Evolutionary conservation across 2,797 vertebrate species (phyloP), one percentile per base, ranked within the genome.

Genomic region (Gallinago nigripennis): DNA sequence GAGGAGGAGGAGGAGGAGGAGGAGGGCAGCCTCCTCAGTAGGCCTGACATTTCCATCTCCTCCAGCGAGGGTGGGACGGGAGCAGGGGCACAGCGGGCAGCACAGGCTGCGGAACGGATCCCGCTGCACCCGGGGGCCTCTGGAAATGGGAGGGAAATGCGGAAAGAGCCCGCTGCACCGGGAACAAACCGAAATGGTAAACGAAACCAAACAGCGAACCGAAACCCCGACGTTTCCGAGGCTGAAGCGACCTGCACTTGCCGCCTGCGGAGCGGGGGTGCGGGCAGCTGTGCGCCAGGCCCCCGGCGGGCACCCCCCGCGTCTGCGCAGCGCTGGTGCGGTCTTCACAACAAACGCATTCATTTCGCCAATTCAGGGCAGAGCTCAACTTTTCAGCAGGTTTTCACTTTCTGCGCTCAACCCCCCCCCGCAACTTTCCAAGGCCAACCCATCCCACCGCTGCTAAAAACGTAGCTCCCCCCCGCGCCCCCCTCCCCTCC

Each of bases 71-170:
- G 15, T 1, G 46, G 56, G 50, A 43, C 30, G 14, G 21, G 73
- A 41, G 19, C 11, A 2, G 53, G 31, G 33, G 5, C 15, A 23
- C 0, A 23, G 25, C 0, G 17, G 63, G n/a, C 64, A 77, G 56
- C 51, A 25, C 0, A 1, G 0, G 2, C 31, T n/a, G 41, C 2
- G 1, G 16, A 8, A 25, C 0, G 0, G 20, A 68, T 57, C 39
- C 45, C 21, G 19, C 31, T 11, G 41, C 43, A 58, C 56, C 65
- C 1, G 0, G 2, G 61, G 45, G 27, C 33, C 89, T 68, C 64
- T 57, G 11, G 5, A 25, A 39, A 61, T 2, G 35, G 3, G 31
- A 43, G 19, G 39, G 24, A 35, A 94, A 50, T 0, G 11, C 25
- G 53, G 53, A 57, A 68, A 28, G 8, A 13, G 53, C 39, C 11